Conservation (phyloP, 2,888 invertebrate genomes). For the Prosapia bicincta region DNA sequence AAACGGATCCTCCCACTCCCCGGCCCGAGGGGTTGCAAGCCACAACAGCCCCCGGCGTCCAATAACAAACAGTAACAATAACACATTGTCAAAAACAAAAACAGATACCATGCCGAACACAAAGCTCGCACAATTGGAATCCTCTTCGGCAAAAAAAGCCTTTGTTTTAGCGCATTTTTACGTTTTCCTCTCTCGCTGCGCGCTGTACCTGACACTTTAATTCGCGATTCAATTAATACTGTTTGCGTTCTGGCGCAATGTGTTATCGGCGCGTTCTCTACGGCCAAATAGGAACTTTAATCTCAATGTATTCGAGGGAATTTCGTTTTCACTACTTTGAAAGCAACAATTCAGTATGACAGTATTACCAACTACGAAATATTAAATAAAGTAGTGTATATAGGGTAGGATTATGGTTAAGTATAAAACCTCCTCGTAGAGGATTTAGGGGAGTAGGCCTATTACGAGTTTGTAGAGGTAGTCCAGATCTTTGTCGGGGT, state of each 20-base stretch:
- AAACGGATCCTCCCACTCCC: neutral
- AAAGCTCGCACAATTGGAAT: neutral
- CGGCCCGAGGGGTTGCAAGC: neutral
- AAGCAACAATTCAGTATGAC: too few species aligned
- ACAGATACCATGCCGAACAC: neutral
- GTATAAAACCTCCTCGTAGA: too few species aligned
- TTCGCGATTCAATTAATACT: constrained; percentile 23
- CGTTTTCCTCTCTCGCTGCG: neutral
- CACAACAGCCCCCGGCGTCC: neutral
- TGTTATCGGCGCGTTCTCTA: too few species aligned
- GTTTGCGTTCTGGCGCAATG: neutral
- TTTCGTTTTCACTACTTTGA: too few species aligned
- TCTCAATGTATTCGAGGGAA: too few species aligned
- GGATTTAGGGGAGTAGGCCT: too few species aligned
- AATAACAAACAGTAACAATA: neutral
- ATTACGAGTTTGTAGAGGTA: too few species aligned
- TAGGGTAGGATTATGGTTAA: too few species aligned
- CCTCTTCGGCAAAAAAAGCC: neutral
- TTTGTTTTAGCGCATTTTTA: neutral
- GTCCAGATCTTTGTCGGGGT: too few species aligned
- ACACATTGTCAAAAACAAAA: constrained; percentile 2
- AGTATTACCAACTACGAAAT: too few species aligned
- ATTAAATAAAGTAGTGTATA: too few species aligned
- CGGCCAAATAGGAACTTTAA: too few species aligned
- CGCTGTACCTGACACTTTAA: constrained; percentile 20